A percentile compares a stretch with the other conserved stretches of the same genome.
Conservation (phyloP, 92 coral and sea anemone genomes). For the Paragorgia papillata region DNA sequence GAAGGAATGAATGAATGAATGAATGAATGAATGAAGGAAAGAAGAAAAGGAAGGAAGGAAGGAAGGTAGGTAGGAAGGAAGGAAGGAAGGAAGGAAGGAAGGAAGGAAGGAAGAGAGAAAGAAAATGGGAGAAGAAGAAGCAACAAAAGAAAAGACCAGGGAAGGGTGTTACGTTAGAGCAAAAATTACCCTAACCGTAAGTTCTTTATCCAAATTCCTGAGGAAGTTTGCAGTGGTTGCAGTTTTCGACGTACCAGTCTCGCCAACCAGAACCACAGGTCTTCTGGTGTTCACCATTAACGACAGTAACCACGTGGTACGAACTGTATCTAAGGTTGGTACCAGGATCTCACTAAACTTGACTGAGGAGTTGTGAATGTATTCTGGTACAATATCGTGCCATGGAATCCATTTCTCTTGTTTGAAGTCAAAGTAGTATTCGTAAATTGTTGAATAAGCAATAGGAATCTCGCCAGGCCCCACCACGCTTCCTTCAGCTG, state of each 20-base stretch:
- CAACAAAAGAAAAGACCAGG: no score
- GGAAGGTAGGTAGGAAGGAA: no score
- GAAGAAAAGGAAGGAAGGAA: no score
- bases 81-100: no score
- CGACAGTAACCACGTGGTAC: slow-evolving; percentile 96
- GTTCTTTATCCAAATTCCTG: slow-evolving; percentile 79
- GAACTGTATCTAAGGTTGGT: slow-evolving; percentile 97
- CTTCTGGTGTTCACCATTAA: slow-evolving; percentile 90
- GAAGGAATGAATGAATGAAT: neutral
- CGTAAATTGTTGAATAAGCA: slow-evolving; percentile 83
- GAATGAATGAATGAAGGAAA: no score
- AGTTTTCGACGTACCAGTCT: slow-evolving; percentile 97
- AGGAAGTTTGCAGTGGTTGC: slow-evolving; percentile 96
- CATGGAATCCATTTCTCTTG: slow-evolving; percentile 91
- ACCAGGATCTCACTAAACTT: slow-evolving; percentile 99
- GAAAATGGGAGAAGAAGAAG: no score
- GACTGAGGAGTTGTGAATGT: slow-evolving; percentile 85
- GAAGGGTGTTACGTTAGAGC: no score
- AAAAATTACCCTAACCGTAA: no score
- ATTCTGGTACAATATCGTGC: slow-evolving; percentile 92
- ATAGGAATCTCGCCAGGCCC: slow-evolving; percentile 99
- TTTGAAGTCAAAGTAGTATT: slow-evolving; percentile 88
- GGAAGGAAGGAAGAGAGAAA: no score
- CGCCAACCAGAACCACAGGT: slow-evolving; percentile 96
- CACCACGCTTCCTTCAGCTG: slow-evolving; percentile 89